phyloP scores from a whole-genome alignment of 2,113 vertebrate genomes.

The Macrotis lagotis region DNA sequence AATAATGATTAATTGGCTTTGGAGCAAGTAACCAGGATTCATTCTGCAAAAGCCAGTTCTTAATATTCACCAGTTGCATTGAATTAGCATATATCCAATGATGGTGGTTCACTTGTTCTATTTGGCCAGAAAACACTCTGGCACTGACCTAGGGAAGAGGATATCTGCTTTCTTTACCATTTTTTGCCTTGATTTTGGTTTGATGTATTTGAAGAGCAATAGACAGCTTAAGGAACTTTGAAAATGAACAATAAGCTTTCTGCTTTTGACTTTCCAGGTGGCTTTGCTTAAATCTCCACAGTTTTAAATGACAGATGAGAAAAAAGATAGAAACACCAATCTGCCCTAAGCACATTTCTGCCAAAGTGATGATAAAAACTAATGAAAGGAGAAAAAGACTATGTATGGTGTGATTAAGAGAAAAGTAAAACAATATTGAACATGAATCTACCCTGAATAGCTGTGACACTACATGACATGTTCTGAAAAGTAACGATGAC shows the following conservation, averaged over 20 bases:
- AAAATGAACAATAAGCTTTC: neutral
- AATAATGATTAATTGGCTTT: constrained; percentile 18
- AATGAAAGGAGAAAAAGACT: neutral
- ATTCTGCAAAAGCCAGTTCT: constrained; percentile 39
- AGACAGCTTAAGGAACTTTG: neutral
- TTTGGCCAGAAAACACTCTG: neutral
- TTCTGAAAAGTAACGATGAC: neutral
- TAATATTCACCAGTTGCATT: constrained; percentile 36
- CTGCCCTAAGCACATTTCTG: neutral
- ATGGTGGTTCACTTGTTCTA: neutral
- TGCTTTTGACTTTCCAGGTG: neutral
- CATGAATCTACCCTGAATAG: neutral
- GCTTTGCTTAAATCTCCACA: neutral
- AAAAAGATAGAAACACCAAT: constrained; percentile 5
- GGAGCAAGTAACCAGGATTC: constrained; percentile 13
- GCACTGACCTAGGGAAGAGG: neutral
- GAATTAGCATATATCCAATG: constrained; percentile 34
- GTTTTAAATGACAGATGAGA: constrained; percentile 38
- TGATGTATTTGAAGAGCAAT: neutral
- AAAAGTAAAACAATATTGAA: neutral
- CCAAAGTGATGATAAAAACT: neutral
- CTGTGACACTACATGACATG: neutral
- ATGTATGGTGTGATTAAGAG: neutral
- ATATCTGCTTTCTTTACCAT: neutral
- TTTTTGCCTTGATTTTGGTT: neutral